These are phyloP conservation scores for Congeria kusceri DNA, from an alignment of 2,888 invertebrate genomes.

Conservation along the genomic window DNA sequence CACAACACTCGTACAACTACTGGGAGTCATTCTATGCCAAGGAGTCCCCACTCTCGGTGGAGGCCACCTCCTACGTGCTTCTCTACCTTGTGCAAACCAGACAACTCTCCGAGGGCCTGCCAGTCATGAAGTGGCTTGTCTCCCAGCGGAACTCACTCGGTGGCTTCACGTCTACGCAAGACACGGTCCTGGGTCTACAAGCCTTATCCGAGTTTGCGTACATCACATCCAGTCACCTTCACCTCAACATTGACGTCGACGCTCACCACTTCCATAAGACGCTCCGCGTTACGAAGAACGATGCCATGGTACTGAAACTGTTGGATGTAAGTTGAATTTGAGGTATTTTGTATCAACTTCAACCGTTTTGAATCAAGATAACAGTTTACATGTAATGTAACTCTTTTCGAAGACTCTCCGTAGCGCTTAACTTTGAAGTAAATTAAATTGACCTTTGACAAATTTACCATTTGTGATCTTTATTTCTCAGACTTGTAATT, in stretches of 20 bases:
- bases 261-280: slow-evolving; percentile 31
- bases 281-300: slow-evolving; percentile 30
- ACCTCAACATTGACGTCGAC: slow-evolving; percentile 37
- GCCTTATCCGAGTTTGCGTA: slow-evolving; percentile 44
- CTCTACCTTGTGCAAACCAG: slow-evolving; percentile 66
- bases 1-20: neutral
- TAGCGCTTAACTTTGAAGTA: no score
- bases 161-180: slow-evolving; percentile 82
- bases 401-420: no score
- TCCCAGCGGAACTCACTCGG: slow-evolving; percentile 76
- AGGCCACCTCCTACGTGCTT: slow-evolving; percentile 79
- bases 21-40: slow-evolving; percentile 30
- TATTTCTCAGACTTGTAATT: no score
- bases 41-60: slow-evolving; percentile 67
- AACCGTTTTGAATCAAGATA: no score
- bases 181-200: slow-evolving; percentile 49
- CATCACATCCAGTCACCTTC: slow-evolving; percentile 7
- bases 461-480: no score
- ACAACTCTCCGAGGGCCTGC: slow-evolving; percentile 60
- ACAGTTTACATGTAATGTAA: no score
- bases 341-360: no score
- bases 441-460: no score
- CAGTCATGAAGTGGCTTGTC: slow-evolving; percentile 78
- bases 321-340: slow-evolving; percentile 44
- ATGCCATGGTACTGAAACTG: slow-evolving; percentile 49